These are phyloP conservation scores for Cinara cedri DNA, from an alignment of 2,888 invertebrate genomes.

Conservation along the genomic window DNA sequence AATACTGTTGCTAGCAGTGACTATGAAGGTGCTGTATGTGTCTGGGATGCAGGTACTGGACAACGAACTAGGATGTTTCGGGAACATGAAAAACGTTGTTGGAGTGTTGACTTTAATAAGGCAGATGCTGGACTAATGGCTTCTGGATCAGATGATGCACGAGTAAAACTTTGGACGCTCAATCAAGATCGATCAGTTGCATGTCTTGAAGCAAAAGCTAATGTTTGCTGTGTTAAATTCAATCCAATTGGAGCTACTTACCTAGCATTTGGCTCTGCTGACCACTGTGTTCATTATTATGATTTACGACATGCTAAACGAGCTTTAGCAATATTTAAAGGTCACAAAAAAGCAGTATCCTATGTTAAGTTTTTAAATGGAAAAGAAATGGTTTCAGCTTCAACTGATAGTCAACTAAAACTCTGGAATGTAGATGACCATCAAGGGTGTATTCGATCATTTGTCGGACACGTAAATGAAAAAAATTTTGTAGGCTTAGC, in stretches of 20 bases:
- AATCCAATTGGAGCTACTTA: conserved; percentile 84
- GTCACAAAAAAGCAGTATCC: conserved; percentile 91
- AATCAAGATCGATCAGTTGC: conserved; percentile 85
- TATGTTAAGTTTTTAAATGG: conserved; percentile 90
- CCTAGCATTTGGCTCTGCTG: conserved; percentile 93
- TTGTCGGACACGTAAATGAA: conserved; percentile 91
- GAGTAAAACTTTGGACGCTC: conserved; percentile 92
- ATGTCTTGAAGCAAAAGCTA: conserved; percentile 89
- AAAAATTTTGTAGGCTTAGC: conserved; percentile 95
- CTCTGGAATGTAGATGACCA: conserved; percentile 81
- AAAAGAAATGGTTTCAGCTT: conserved; percentile 86
- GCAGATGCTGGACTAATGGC: conserved; percentile 88
- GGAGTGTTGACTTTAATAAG: conserved; percentile 94
- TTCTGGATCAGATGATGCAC: conserved; percentile 89
- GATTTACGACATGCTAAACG: conserved; percentile 84
- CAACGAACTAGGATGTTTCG: conserved; percentile 76
- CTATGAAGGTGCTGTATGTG: conserved; percentile 90
- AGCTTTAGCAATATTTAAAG: conserved; percentile 81
- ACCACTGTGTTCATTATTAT: conserved; percentile 95
- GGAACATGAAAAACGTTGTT: conserved; percentile 93
- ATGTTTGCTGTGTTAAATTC: conserved; percentile 94
- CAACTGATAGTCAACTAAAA: conserved; percentile 88
- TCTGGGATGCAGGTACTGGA: conserved; percentile 88
- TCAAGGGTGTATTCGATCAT: conserved; percentile 77
- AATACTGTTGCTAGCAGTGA: conserved; percentile 86